phyloP scores from a whole-genome alignment of 2,113 vertebrate species.

The Varanus salvator region DNA sequence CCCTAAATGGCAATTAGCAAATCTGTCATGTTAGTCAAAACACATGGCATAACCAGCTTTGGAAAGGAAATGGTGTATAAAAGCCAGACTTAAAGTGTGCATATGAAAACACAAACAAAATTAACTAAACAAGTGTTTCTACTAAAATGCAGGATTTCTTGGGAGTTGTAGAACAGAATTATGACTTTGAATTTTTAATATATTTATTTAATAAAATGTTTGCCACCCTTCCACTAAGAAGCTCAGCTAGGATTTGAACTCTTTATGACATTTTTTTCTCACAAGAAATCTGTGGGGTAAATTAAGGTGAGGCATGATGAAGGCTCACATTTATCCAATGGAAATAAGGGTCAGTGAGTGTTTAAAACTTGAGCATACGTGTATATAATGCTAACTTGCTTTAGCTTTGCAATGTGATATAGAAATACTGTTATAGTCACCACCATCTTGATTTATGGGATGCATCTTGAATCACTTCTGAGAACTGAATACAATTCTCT shows the following conservation, averaged over 20 bases:
- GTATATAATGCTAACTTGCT: too few species aligned
- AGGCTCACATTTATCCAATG: too few species aligned
- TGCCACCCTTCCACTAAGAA: background rate
- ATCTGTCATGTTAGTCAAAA: constrained; percentile 26
- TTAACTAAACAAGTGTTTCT: background rate
- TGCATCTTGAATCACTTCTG: background rate
- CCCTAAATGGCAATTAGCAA: background rate
- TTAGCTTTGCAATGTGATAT: too few species aligned
- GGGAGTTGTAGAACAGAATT: background rate
- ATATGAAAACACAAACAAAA: background rate
- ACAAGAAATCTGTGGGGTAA: too few species aligned
- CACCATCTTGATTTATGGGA: background rate
- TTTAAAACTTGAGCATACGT: too few species aligned
- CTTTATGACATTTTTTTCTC: background rate
- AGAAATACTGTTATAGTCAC: too few species aligned
- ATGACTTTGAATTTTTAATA: background rate
- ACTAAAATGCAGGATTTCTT: background rate
- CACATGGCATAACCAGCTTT: background rate
- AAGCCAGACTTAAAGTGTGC: background rate
- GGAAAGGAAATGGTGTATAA: background rate
- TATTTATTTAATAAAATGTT: background rate
- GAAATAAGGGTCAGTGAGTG: too few species aligned
- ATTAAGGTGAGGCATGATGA: too few species aligned
- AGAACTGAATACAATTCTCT: background rate
- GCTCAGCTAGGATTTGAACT: background rate